A percentile compares a stretch with the other conserved stretches of the same genome.
These are phyloP conservation scores for Platycnemis pennipes DNA, from an alignment of 2,888 invertebrate genomes.

Conservation along the genomic window DNA sequence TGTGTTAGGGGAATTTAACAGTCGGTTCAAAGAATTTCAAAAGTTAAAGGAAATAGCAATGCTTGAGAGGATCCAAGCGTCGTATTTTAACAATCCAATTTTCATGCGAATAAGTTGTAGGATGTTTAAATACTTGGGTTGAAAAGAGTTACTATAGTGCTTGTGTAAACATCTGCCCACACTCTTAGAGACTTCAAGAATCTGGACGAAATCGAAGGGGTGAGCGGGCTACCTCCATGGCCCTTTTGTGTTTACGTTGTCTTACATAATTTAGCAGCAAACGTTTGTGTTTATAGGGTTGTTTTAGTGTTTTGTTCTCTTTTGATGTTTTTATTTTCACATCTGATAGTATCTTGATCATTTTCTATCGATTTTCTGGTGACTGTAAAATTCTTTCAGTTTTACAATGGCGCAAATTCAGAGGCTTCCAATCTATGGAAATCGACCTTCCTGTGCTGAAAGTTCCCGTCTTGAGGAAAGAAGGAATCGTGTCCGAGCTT, in stretches of 20 bases:
- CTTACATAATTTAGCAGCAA: background rate
- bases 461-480: slow-evolving; percentile 88
- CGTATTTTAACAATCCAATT: slow-evolving; percentile 55
- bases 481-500: slow-evolving; percentile 84
- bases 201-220: background rate
- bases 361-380: background rate
- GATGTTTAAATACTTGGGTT: slow-evolving; percentile 57
- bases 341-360: background rate
- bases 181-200: background rate
- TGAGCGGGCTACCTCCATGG: background rate
- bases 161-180: background rate
- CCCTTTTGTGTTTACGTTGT: background rate
- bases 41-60: background rate
- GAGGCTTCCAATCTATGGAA: slow-evolving; percentile 86
- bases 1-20: background rate
- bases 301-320: background rate
- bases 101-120: slow-evolving; percentile 54
- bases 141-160: background rate
- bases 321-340: too few species aligned
- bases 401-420: slow-evolving; percentile 86
- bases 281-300: background rate
- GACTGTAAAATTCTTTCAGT: background rate
- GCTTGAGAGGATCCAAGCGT: slow-evolving; percentile 59
- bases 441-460: slow-evolving; percentile 89
- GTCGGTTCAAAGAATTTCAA: background rate